Evolutionary conservation across 1,140 invertebrate genomes (phyloP).

Genomic region (Chironomus striatipennis): DNA sequence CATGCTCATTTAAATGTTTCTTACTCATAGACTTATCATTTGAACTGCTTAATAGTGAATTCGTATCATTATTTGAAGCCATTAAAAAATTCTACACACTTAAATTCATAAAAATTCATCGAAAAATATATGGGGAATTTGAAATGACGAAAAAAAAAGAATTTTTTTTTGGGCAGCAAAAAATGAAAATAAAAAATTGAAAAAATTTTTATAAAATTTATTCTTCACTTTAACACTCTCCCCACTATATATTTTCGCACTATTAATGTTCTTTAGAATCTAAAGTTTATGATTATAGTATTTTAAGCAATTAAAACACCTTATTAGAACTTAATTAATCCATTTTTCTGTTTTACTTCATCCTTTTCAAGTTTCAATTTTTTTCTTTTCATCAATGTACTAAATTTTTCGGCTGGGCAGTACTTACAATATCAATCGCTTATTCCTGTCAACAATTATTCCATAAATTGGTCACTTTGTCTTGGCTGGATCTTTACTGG

Average conservation of each 20-base stretch:
- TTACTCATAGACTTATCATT: background rate
- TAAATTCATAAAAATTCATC: constrained; percentile 8
- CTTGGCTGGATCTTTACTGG: too few relatives aligned
- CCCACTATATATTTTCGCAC: background rate
- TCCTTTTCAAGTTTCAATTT: constrained; percentile 8
- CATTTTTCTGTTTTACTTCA: background rate
- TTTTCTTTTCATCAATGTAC: background rate
- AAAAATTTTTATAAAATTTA: background rate
- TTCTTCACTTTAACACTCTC: background rate
- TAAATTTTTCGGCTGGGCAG: background rate
- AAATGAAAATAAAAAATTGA: background rate
- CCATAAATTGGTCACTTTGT: too few relatives aligned
- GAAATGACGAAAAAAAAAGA: constrained; percentile 16
- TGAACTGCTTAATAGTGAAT: background rate
- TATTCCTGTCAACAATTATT: too few relatives aligned
- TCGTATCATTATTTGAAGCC: background rate
- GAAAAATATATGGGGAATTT: background rate
- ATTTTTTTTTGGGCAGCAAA: background rate
- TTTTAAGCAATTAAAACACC: background rate
- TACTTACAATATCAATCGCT: background rate
- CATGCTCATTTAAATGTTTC: background rate
- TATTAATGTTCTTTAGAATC: background rate
- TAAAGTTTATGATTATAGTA: constrained; percentile 15
- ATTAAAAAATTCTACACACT: background rate
- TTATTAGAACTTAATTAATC: background rate